phyloP scores from a whole-genome alignment of 2,113 vertebrate species.

The Syngnathus typhle region DNA sequence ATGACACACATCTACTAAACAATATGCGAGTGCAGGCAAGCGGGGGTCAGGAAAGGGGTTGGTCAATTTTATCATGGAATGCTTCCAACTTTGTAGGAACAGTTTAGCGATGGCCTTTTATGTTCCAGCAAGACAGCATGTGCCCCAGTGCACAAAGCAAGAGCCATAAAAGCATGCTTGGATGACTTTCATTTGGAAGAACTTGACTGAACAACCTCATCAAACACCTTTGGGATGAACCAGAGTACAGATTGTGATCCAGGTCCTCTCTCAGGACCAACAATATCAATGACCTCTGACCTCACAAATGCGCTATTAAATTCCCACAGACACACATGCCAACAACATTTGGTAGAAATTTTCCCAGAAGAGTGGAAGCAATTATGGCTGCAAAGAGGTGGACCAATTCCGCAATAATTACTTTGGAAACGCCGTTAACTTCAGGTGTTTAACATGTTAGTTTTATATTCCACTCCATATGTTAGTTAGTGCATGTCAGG shows the following conservation, averaged over 20 bases:
- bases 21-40: not conserved
- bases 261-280: not conserved
- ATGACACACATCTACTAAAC: too few relatives aligned
- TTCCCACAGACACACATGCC: not conserved
- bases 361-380: not conserved
- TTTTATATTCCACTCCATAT: not conserved
- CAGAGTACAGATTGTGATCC: not conserved
- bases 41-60: not conserved
- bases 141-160: not conserved
- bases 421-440: not conserved
- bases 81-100: not conserved
- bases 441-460: not conserved
- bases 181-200: conserved; percentile 1
- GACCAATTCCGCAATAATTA: not conserved
- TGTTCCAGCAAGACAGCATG: not conserved
- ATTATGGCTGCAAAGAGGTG: not conserved
- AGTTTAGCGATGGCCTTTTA: not conserved
- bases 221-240: not conserved
- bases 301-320: not conserved
- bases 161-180: not conserved
- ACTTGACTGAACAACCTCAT: conserved; percentile 1
- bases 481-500: not conserved
- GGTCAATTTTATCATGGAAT: not conserved
- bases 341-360: not conserved
- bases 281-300: not conserved